Base-by-base conservation (phyloP, 2,797 vertebrate species). In the Enoplosus armatus region DNA sequence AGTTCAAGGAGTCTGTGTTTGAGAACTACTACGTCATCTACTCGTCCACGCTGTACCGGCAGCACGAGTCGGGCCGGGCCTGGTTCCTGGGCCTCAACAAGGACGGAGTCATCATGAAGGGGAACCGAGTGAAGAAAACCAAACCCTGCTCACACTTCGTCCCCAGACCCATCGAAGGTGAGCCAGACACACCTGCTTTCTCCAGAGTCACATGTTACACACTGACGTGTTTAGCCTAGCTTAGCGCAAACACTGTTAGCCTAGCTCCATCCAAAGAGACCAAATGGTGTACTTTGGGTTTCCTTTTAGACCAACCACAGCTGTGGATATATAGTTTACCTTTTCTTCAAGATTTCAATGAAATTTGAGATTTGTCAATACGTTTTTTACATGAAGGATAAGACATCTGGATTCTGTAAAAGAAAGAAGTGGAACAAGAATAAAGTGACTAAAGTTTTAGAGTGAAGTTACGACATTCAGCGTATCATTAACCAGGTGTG, bases 11-110 rank as follows among this genome's bases (percentile, higher is more conserved):
- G 93, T 99, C 98, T 0, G 98, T 99, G 87, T 99, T 98, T 92
- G 98, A 99, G 93, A 99, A 99, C 92, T 99, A 99, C 94, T 99
- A 99, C 1, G 98, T 99, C 90, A 99, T 99, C 93, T 99, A 99
- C 94, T 99, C 98, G 65, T 99, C 98, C 66, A 99, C 97, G 11
- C 82, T 98, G 88, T 99, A 99, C 92, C 97, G 98, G 75, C 98
- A 99, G 93, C 97, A 98, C 69, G 98, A 98, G 94, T 99, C 98
- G 0, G 98, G 98, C 31, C 95, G 98, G 47, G 97, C 98, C 8
- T 99, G 98, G 98, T 99, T 99, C 95, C 95, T 99, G 77, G 98
- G 98, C 86, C 97, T 99, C 93, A 99, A 97, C 95, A 99, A 99
- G 93, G 98, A 99, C 56, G 98, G 98, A 50, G 92, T 96, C 93